These are phyloP conservation scores for Tortrix viridana DNA, from an alignment of 2,888 invertebrate species.

Conservation along the genomic window DNA sequence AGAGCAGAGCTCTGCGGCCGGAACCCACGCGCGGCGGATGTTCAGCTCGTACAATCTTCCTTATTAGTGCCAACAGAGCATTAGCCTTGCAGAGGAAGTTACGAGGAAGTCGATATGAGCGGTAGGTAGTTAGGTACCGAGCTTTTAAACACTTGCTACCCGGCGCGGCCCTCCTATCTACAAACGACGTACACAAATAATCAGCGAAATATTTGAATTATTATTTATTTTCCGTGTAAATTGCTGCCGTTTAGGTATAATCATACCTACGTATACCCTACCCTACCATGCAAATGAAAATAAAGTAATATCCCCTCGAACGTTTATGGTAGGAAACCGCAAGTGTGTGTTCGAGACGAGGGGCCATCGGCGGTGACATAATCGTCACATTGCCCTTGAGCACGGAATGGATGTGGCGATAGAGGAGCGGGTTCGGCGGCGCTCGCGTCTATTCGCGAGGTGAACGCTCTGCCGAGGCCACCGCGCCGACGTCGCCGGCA, in stretches of 20 bases:
- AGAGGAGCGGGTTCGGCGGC: conserved; percentile 56
- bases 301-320: conserved; percentile 13
- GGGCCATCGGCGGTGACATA: conserved; percentile 60
- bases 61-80: conserved; percentile 54
- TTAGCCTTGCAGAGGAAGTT: conserved; percentile 52
- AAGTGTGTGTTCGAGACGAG: conserved; percentile 40
- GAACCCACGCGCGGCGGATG: conserved; percentile 53
- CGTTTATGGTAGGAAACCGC: conserved; percentile 33
- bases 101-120: conserved; percentile 42
- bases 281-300: conserved; percentile 2
- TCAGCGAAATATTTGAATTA: neutral
- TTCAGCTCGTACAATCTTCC: conserved; percentile 46
- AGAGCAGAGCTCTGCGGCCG: conserved; percentile 20
- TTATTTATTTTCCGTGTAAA: too few species aligned
- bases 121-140: conserved; percentile 6
- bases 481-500: conserved; percentile 44
- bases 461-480: conserved; percentile 79
- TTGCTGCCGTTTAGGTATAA: too few species aligned
- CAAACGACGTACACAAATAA: neutral
- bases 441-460: conserved; percentile 67
- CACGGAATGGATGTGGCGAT: conserved; percentile 62
- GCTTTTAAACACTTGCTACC: conserved; percentile 6
- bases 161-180: neutral
- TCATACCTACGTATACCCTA: neutral
- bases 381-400: conserved; percentile 71